Percentiles rank a stretch among this genome's conserved stretches.
Conservation (phyloP, 1,140 invertebrate species). For the Drosophila albomicans region DNA sequence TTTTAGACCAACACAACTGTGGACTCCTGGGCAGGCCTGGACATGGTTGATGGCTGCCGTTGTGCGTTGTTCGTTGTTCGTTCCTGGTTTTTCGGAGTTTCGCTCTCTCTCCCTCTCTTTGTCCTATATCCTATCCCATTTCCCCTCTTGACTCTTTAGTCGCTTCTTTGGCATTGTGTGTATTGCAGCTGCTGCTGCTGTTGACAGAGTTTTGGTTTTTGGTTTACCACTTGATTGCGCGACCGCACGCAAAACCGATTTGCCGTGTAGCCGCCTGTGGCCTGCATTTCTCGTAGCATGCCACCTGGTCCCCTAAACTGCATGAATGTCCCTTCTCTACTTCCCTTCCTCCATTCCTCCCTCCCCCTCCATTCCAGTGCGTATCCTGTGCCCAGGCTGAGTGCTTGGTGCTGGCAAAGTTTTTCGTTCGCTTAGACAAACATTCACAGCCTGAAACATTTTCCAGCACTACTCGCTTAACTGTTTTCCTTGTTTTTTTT, state of each 20-base stretch:
- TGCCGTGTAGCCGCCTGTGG: constrained; percentile 50
- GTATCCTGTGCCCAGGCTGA: constrained; percentile 5
- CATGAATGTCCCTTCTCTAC: background rate
- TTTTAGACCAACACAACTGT: background rate
- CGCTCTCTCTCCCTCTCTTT: background rate
- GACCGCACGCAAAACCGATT: constrained; percentile 70
- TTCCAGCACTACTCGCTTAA: constrained; percentile 3
- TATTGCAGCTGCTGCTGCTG: constrained; percentile 27
- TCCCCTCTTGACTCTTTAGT: constrained; percentile 17
- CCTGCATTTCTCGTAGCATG: constrained; percentile 23
- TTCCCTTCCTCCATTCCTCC: background rate
- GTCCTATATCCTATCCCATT: background rate
- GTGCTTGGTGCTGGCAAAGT: constrained; percentile 30
- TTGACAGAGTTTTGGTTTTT: constrained; percentile 62
- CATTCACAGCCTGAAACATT: constrained; percentile 24
- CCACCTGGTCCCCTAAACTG: constrained; percentile 13
- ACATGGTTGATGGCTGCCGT: constrained; percentile 1
- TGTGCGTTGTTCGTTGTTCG: background rate
- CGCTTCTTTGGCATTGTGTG: constrained; percentile 28
- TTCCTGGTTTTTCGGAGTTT: background rate
- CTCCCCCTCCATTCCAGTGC: constrained; percentile 8
- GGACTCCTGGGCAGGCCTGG: constrained; percentile 11
- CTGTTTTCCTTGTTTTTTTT: background rate
- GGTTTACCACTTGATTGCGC: constrained; percentile 64
- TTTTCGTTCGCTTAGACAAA: constrained; percentile 39